Conservation (phyloP, 2,888 invertebrate genomes). For the Monoplex corrugatus region DNA sequence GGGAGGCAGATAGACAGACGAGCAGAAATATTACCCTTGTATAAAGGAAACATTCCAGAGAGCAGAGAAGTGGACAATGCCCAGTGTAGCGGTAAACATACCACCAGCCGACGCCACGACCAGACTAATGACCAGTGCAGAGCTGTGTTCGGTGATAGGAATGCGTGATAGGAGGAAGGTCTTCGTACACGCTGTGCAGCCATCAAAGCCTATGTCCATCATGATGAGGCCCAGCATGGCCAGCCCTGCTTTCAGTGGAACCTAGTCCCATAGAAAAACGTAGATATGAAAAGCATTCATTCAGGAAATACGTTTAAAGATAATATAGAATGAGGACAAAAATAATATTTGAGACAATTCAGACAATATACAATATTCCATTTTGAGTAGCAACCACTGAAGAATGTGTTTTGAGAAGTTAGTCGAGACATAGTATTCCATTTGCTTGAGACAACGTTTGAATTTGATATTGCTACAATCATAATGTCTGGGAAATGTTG, state of each 20-base stretch:
- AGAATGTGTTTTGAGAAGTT: no score
- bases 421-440: no score
- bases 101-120: slow-evolving; percentile 29
- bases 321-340: no score
- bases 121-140: slow-evolving; percentile 2
- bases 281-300: no score
- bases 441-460: no score
- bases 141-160: background rate
- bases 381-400: no score
- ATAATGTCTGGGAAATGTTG: no score
- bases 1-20: background rate
- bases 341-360: no score
- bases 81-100: slow-evolving; percentile 12
- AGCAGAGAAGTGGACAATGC: background rate
- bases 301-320: no score
- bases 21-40: background rate
- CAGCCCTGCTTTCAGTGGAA: slow-evolving; percentile 9
- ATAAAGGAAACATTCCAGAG: background rate
- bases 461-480: no score
- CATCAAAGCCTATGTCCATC: slow-evolving; percentile 16
- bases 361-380: no score
- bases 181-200: background rate
- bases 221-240: slow-evolving; percentile 23
- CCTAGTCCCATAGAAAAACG: no score
- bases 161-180: background rate